Evolutionary conservation across 2,888 invertebrate species (phyloP).

Genomic region (Pheosia gnoma): DNA sequence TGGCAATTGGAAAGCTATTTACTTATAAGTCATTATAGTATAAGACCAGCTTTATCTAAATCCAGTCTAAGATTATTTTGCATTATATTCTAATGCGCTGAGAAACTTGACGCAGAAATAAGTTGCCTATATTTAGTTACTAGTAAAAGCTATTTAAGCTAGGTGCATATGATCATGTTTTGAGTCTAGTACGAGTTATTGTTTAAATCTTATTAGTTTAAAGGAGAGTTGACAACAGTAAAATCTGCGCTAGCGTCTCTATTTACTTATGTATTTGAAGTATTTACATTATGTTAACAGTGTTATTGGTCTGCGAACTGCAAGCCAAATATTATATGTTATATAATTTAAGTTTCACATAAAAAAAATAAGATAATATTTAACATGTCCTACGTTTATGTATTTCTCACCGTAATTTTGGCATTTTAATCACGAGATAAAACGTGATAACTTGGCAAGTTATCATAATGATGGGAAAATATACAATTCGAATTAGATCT

Average conservation of each 20-base stretch:
- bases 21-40: too few relatives aligned
- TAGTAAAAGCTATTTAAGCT: too few relatives aligned
- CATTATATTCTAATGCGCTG: too few relatives aligned
- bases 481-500: neutral
- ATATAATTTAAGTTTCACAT: slow-evolving; percentile 17
- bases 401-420: neutral
- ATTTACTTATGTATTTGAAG: slow-evolving; percentile 37
- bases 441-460: too few relatives aligned
- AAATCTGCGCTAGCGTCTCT: slow-evolving; percentile 34
- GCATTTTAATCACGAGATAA: neutral
- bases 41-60: too few relatives aligned
- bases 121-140: too few relatives aligned
- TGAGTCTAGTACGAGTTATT: too few relatives aligned
- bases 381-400: neutral
- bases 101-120: too few relatives aligned
- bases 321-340: slow-evolving; percentile 39
- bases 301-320: slow-evolving; percentile 41
- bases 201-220: slow-evolving; percentile 17
- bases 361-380: slow-evolving; percentile 3
- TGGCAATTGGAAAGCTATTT: too few relatives aligned
- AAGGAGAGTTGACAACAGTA: slow-evolving; percentile 30
- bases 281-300: slow-evolving; percentile 41
- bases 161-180: too few relatives aligned
- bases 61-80: too few relatives aligned
- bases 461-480: neutral